A percentile compares a stretch with the other conserved stretches of the same genome.
Conservation (phyloP, 2,888 invertebrate genomes). For the Stenurella melanura region DNA sequence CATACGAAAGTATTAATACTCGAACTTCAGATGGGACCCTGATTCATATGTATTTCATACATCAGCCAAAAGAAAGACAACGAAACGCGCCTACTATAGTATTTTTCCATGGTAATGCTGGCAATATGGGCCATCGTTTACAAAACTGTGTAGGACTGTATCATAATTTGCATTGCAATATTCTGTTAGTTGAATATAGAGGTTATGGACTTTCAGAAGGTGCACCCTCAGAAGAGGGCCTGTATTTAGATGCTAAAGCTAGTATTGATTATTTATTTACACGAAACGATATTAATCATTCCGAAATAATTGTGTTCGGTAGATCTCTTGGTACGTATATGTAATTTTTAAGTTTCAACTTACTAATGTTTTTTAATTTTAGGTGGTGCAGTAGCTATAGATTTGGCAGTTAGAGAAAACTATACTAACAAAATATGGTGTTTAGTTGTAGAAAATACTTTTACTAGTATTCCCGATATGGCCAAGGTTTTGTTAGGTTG, state of each 20-base stretch:
- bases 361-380: slow-evolving; percentile 47
- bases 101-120: slow-evolving; percentile 97
- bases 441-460: slow-evolving; percentile 94
- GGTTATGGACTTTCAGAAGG: slow-evolving; percentile 96
- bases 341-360: background rate
- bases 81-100: slow-evolving; percentile 87
- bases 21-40: slow-evolving; percentile 85
- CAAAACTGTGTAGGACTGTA: slow-evolving; percentile 92
- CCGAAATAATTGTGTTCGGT: slow-evolving; percentile 92
- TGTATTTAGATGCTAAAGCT: slow-evolving; percentile 91
- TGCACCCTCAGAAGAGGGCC: slow-evolving; percentile 88
- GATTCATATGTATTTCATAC: slow-evolving; percentile 88
- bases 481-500: slow-evolving; percentile 88
- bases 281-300: slow-evolving; percentile 88
- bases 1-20: slow-evolving; percentile 88
- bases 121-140: slow-evolving; percentile 90
- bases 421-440: slow-evolving; percentile 89
- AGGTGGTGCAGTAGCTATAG: slow-evolving; percentile 95
- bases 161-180: slow-evolving; percentile 87
- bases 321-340: slow-evolving; percentile 81
- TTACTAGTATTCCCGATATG: slow-evolving; percentile 96
- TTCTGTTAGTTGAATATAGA: slow-evolving; percentile 94
- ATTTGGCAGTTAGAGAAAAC: slow-evolving; percentile 85
- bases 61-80: slow-evolving; percentile 81
- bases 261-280: slow-evolving; percentile 89